Percentiles rank a stretch among this genome's conserved stretches.
Evolutionary conservation across 2,888 invertebrate species (phyloP).

Genomic region (Tanypteryx hageni): DNA sequence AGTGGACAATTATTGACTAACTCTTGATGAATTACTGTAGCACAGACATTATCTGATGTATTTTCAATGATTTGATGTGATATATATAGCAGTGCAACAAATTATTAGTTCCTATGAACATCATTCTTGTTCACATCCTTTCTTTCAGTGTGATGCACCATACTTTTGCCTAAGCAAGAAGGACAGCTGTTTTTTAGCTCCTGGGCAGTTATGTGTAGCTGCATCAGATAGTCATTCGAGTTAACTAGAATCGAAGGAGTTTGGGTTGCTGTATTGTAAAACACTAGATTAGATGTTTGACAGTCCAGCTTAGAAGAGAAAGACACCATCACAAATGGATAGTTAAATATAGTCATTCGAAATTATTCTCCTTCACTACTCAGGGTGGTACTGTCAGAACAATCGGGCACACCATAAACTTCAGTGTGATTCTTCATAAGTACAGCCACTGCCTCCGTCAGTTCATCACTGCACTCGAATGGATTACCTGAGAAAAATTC

Average conservation of each 20-base stretch:
- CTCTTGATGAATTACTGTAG: too few species aligned
- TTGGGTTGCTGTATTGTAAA: conserved; percentile 49
- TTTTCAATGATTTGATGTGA: neutral
- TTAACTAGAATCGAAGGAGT: conserved; percentile 36
- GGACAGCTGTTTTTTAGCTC: conserved; percentile 43
- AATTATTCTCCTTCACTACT: conserved; percentile 32
- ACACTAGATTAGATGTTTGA: conserved; percentile 30
- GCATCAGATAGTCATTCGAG: conserved; percentile 47
- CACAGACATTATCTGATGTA: too few species aligned
- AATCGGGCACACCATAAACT: conserved; percentile 81
- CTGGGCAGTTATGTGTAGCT: conserved; percentile 49
- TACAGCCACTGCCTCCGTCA: conserved; percentile 83
- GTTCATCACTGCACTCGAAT: conserved; percentile 85
- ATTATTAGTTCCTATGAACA: neutral
- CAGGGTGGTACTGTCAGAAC: conserved; percentile 34
- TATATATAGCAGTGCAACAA: conserved; percentile 13
- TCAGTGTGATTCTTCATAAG: conserved; percentile 85
- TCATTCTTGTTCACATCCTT: conserved; percentile 32
- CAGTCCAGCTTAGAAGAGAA: conserved; percentile 26
- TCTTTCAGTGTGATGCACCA: neutral
- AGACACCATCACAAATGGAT: conserved; percentile 54
- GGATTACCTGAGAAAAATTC: conserved; percentile 83
- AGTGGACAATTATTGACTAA: too few species aligned
- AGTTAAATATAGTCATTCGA: conserved; percentile 4
- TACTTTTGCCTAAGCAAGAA: conserved; percentile 38